Percentiles rank a stretch among this genome's conserved stretches.
phyloP scores from a whole-genome alignment of 2,797 vertebrate species.

The Rhincodon typus region DNA sequence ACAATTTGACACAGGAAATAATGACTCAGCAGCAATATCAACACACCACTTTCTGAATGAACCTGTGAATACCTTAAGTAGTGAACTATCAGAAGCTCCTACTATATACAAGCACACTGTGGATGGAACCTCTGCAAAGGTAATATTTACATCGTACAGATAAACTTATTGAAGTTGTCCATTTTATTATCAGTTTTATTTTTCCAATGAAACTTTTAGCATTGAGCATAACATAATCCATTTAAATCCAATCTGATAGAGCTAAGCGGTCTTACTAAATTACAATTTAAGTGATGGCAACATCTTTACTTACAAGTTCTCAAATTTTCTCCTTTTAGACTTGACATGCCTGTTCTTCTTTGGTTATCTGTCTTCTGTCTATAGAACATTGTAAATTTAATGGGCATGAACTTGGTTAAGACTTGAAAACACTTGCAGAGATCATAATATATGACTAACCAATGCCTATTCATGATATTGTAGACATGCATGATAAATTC shows the following conservation, averaged over 20 bases:
- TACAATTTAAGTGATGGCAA: background rate
- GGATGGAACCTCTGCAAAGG: constrained; percentile 35
- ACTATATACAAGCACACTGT: constrained; percentile 36
- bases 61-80: background rate
- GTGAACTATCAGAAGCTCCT: constrained; percentile 19
- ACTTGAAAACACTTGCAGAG: background rate
- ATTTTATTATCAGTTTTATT: too few relatives aligned
- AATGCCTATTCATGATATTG: background rate
- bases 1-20: constrained; percentile 8
- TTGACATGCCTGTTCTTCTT: background rate
- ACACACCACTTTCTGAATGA: background rate
- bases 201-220: background rate
- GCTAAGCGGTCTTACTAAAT: background rate
- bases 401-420: background rate
- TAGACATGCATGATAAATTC: background rate
- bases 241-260: background rate
- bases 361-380: background rate
- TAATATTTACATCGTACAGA: background rate
- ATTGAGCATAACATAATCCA: background rate
- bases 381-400: background rate
- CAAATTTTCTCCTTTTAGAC: background rate
- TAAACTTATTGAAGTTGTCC: background rate
- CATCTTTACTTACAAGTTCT: background rate
- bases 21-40: background rate
- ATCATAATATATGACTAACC: background rate